Evolutionary conservation across 2,797 vertebrate species (phyloP).

Genomic region (Oceanodroma leucorhoa): DNA sequence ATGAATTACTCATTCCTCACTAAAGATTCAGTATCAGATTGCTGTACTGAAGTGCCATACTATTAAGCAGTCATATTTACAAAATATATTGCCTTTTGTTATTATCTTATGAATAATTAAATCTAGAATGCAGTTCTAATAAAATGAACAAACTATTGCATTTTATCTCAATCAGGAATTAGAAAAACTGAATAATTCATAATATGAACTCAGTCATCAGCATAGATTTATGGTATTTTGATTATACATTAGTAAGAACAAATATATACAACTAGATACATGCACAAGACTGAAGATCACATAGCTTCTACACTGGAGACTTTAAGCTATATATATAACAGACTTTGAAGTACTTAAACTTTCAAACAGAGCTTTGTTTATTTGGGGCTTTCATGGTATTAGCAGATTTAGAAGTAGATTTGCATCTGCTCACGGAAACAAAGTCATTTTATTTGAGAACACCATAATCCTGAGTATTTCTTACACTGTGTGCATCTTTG

Average conservation of each 20-base stretch:
- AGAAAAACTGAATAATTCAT: background rate
- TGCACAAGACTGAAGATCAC: background rate
- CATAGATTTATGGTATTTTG: background rate
- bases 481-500: background rate
- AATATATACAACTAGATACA: background rate
- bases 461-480: background rate
- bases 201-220: background rate
- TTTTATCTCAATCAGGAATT: conserved; percentile 29
- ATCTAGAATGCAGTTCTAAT: background rate
- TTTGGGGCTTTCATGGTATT: background rate
- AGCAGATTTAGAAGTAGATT: background rate
- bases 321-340: background rate
- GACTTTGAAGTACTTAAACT: background rate
- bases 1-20: background rate
- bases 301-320: background rate
- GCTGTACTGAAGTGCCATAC: background rate
- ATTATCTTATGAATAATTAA: conserved; percentile 40
- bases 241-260: background rate
- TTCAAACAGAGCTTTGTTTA: background rate
- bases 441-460: background rate
- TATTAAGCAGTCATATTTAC: background rate
- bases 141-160: conserved; percentile 1
- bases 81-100: conserved; percentile 24
- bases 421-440: background rate
- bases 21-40: background rate